A percentile compares a stretch with the other conserved stretches of the same genome.
phyloP scores from a whole-genome alignment of 2,797 vertebrate genomes.

The Platyrinchus mystaceus region DNA sequence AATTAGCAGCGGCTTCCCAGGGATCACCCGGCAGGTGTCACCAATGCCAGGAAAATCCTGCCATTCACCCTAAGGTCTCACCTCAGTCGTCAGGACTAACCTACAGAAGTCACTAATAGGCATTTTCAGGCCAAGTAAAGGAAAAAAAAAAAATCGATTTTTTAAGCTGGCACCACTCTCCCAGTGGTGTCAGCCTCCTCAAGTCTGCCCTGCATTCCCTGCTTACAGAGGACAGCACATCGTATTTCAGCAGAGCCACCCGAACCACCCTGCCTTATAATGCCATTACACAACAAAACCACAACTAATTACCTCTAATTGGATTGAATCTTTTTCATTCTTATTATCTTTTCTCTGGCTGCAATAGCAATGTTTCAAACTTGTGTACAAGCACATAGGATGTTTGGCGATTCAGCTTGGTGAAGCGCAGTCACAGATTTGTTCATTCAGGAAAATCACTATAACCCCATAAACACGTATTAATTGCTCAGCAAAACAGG shows the following conservation, averaged over 20 bases:
- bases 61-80: not conserved
- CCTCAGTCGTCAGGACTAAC: not conserved
- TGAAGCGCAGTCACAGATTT: not conserved
- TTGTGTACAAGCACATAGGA: too few species aligned
- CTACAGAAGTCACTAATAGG: not conserved
- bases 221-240: not conserved
- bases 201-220: not conserved
- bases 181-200: not conserved
- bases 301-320: not conserved
- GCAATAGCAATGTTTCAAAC: not conserved
- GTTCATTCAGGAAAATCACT: not conserved
- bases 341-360: not conserved
- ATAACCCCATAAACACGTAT: accelerated
- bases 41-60: not conserved
- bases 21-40: not conserved
- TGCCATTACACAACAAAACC: not conserved
- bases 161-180: not conserved
- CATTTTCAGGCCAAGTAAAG: not conserved
- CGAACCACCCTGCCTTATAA: not conserved
- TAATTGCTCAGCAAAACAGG: not conserved
- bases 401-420: not conserved
- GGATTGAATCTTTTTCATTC: not conserved
- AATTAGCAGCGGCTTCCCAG: not conserved
- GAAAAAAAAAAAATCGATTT: not conserved
- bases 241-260: not conserved